Evolutionary conservation across 1,140 invertebrate genomes (phyloP), one percentile per base, ranked within the genome.

Genomic region (Tetragnatha versicolor): DNA sequence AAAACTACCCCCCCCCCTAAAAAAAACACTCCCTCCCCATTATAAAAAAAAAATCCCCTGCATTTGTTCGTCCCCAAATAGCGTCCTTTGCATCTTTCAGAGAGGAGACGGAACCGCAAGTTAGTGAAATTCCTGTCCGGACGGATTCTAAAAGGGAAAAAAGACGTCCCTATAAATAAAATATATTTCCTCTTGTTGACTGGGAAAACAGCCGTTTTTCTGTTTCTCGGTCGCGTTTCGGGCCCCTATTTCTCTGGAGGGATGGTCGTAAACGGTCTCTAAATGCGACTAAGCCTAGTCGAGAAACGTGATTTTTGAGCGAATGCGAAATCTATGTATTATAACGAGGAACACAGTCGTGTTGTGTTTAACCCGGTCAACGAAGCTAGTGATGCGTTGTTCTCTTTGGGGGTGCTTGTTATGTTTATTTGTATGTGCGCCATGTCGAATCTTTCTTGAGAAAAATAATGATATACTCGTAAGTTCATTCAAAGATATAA

Each of bases 171-270:
- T 31, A 49, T 69, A 69, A 69, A 69, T 69, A 69, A 69, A 69
- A 69, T 69, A 51, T 69, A 69, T 51, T 3, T 69, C 20, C 47
- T n/a, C n/a, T 51, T 69, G 66, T 69, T 69, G 66, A 69, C 66
- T 69, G 33, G 45, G 29, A 37, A 69, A 69, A 53, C 66, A 69
- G 66, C 47, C 31, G 22, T 51, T 69, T 51, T 53, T 35, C 42
- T 33, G 31, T 68, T 69, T 69, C 22, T 69, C 14, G 29, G 45
- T 12, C 31, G 14, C 12, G 51, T 69, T 51, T 31, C 10, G 31
- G 31, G 66, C 51, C 66, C 53, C 66, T 31, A 69, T 69, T 69
- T 69, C 42, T 51, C 66, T 51, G 45, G 51, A 47, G 27, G 27
- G 27, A 17, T 37, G 53, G 37, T 49, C 17, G 22, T 69, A 69